Base-by-base conservation (phyloP, 1,140 invertebrate species). In the Amyelois transitella region DNA sequence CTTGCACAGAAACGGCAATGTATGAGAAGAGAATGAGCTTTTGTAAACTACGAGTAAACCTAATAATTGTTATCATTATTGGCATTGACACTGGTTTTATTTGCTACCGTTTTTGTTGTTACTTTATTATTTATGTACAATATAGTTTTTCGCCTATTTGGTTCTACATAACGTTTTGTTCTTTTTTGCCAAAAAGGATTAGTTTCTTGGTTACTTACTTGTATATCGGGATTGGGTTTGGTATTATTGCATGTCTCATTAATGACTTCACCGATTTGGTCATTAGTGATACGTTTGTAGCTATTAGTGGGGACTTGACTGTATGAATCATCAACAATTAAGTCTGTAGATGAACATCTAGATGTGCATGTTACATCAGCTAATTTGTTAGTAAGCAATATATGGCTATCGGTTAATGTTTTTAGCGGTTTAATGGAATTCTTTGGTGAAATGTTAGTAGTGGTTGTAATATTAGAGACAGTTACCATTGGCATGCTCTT, bases 401-500 rank as follows among this genome's bases (percentile, higher is more conserved):
- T 68, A 61, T 67, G 60, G 44, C 57, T 64, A 66, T 73, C 65
- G 51, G 25, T 62, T 59, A 63, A 57, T 66, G 68, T 60, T 66
- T 69, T 79, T 72, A 77, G 77, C 70, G 78, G 72, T 80, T 86
- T 86, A 79, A 83, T 83, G 78, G 86, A 89, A 78, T 86, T 82
- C 67, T 88, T 89, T 67, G 79, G 78, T 72, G 88, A 87, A 62
- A 87, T 84, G 72, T 88, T 88, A 88, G 85, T 85, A 72, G 81
- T 87, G 62, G 83, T 86, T 65, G 78, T 86, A 68, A 89, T 89
- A 80, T 89, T 87, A 86, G 88, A 89, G 65, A 89, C 88, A 84
- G 81, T 89, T 88, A 89, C 87, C 87, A 86, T 84, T 68, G 88
- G 81, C 85, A 86, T 88, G 85, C 82, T 81, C 68, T 82, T 86